Evolutionary conservation across 2,113 vertebrate genomes (phyloP).

Genomic region (Tetrao urogallus): DNA sequence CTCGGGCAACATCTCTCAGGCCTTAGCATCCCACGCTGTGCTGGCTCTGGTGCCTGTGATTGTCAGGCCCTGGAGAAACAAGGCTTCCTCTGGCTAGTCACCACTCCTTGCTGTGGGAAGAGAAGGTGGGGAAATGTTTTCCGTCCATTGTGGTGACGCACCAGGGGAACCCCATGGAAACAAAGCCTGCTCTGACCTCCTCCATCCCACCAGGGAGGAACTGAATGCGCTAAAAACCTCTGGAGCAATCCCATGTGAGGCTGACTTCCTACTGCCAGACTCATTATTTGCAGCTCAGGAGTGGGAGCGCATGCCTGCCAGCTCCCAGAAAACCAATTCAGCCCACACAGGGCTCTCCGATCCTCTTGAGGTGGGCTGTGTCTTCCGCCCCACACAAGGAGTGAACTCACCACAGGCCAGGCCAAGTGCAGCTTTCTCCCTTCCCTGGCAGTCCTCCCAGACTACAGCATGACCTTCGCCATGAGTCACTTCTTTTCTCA

Average conservation of each 20-base stretch:
- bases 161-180: neutral
- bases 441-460: constrained; percentile 57
- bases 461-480: constrained; percentile 49
- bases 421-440: constrained; percentile 9
- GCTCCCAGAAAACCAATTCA: neutral
- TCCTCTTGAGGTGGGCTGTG: neutral
- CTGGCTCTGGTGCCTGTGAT: neutral
- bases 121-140: constrained; percentile 42
- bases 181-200: constrained; percentile 5
- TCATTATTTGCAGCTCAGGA: constrained; percentile 21
- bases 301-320: neutral
- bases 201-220: neutral
- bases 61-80: neutral
- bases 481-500: constrained; percentile 65
- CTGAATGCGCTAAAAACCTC: neutral
- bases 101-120: neutral
- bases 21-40: accelerated
- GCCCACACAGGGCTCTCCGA: constrained; percentile 1
- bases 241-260: neutral
- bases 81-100: neutral
- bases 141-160: neutral
- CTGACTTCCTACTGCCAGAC: constrained; percentile 33
- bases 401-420: constrained; percentile 16
- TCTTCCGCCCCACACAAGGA: constrained; percentile 12
- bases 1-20: neutral